A percentile compares a stretch with the other conserved stretches of the same genome.
Evolutionary conservation across 2,888 invertebrate genomes (phyloP).

Genomic region (Caenorhabditis sp.): DNA sequence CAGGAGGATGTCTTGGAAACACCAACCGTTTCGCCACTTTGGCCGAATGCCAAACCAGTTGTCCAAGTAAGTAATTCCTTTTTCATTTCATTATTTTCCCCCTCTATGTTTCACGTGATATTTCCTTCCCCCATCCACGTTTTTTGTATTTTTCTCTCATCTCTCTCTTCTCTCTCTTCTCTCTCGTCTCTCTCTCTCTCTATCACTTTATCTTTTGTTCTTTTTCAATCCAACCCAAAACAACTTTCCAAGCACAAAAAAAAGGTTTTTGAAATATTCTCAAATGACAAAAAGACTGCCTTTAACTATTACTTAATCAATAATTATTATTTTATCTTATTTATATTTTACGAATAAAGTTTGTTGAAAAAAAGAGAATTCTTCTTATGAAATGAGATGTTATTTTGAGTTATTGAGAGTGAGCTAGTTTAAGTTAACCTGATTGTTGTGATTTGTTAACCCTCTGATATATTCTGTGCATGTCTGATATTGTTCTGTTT

Average conservation of each 20-base stretch:
- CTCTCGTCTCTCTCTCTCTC: background rate
- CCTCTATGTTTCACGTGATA: slow-evolving; percentile 7
- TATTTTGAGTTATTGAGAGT: background rate
- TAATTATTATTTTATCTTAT: background rate
- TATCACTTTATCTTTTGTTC: background rate
- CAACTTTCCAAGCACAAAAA: background rate
- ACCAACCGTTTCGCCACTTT: slow-evolving; percentile 55
- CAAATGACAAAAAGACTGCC: background rate
- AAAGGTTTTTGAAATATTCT: background rate
- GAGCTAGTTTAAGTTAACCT: too few species aligned
- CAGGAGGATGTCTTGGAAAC: slow-evolving; percentile 59
- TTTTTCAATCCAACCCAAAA: background rate
- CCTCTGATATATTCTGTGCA: background rate
- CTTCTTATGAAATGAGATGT: background rate
- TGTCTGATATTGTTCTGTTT: background rate
- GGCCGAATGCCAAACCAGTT: slow-evolving; percentile 55
- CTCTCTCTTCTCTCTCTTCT: slow-evolving; percentile 1
- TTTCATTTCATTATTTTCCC: background rate
- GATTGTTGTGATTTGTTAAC: background rate
- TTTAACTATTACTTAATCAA: background rate
- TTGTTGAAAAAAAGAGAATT: background rate
- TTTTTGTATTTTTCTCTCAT: background rate
- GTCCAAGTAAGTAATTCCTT: slow-evolving; percentile 57
- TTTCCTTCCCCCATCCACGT: background rate
- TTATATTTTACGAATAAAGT: background rate